Base-by-base conservation (phyloP, 2,888 invertebrate species). In the Parnassius apollo region DNA sequence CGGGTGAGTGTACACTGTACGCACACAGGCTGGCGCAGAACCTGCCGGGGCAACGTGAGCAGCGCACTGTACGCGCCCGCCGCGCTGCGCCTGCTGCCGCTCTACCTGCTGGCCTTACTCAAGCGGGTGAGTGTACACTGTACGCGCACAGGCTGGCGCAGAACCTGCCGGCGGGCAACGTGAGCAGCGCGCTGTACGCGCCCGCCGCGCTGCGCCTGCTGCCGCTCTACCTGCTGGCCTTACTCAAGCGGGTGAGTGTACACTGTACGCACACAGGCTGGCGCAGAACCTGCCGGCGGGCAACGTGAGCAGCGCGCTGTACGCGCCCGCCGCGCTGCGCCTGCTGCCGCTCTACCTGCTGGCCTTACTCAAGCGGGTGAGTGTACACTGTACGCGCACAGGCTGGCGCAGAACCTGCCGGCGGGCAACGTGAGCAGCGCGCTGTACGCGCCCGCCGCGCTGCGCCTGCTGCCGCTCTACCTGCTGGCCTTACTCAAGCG, bases 201-300 rank as follows among this genome's bases (percentile, higher is more conserved):
- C 46, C 42, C 0, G 46, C 12, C 46, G 9, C 46, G 9, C 46
- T 46, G 46, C 46, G 46, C 9, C 46, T 46, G 46, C 46, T 12
- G 46, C 46, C 46, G 46, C 46, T 46, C 1, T 46, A 46, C 46
- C 18, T 53, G 18, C 9, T 56, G 35, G 22, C 11, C 7, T 12
- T 46, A 77, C 92, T 99, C 61, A 98, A 98, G 92, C 94, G 95
- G 88, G 95, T 96, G 85, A 93, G 94, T 91, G 51, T 9, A 46
- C 18, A 1, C 18, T 18, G 18, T 18, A 18, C 18, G 18, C 18
- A 18, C 18, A 18, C 18, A 18, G 9, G 46, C 46, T 46, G 46
- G 8, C 46, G 46, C 46, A 11, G 11, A 11, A 46, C 46, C 18
- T 53, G 25, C 11, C 48, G 35, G 22, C 11, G 18, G 18, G 18